Percentiles rank a stretch among this genome's conserved stretches.
Evolutionary conservation across 2,113 vertebrate species (phyloP).

Genomic region (Nerophis lumbriciformis): DNA sequence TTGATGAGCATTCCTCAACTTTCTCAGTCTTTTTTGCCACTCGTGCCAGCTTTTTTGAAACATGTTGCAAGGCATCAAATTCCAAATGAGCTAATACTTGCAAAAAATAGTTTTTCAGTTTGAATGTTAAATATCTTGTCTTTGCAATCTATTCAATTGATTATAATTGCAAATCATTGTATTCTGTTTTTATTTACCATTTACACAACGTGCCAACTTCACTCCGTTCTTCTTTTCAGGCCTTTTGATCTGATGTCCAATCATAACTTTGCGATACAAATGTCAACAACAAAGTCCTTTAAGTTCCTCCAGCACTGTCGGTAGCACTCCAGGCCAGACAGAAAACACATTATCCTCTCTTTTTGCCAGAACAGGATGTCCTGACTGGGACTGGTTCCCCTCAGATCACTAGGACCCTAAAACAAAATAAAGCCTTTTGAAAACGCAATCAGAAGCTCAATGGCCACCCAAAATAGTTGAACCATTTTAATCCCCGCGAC

Average conservation of each 20-base stretch:
- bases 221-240: constrained; percentile 18
- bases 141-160: no score
- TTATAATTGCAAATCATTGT: no score
- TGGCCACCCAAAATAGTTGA: constrained; percentile 50
- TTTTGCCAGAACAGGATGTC: constrained; percentile 61
- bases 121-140: no score
- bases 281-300: constrained; percentile 43
- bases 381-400: constrained; percentile 30
- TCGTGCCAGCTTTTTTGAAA: no score
- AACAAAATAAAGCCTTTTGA: constrained; percentile 49
- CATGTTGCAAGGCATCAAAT: no score
- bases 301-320: constrained; percentile 41
- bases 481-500: constrained; percentile 49
- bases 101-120: no score
- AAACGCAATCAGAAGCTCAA: constrained; percentile 43
- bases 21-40: no score
- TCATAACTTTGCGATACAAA: constrained; percentile 30
- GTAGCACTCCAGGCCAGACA: constrained; percentile 33
- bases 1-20: no score
- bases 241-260: constrained; percentile 43
- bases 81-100: no score
- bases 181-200: no score
- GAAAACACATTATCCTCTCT: constrained; percentile 36
- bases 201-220: constrained; percentile 6
- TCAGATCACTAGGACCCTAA: constrained; percentile 35